Percentiles rank a stretch among this genome's conserved stretches.
Evolutionary conservation across 2,888 invertebrate genomes (phyloP).

Genomic region (Aporophyla lueneburgensis): DNA sequence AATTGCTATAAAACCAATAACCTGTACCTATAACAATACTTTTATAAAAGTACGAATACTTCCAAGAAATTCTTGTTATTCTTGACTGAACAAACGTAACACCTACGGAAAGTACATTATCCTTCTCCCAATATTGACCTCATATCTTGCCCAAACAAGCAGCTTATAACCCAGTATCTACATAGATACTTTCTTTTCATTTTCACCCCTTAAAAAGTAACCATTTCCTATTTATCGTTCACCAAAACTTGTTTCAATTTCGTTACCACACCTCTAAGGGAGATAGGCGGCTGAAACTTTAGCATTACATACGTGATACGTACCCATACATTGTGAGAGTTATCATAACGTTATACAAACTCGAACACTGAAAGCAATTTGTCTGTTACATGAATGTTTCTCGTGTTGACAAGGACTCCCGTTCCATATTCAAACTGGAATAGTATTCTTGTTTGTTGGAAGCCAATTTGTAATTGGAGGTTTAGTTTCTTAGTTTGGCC

Average conservation of each 20-base stretch:
- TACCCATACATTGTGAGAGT: constrained; percentile 60
- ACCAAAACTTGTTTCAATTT: constrained; percentile 61
- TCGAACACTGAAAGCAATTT: constrained; percentile 75
- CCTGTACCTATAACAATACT: neutral
- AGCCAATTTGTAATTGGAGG: constrained; percentile 50
- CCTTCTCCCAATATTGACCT: constrained; percentile 38
- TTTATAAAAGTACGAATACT: neutral
- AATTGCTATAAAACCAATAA: neutral
- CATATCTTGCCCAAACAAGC: constrained; percentile 30
- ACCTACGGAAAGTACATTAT: constrained; percentile 8
- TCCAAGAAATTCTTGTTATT: neutral
- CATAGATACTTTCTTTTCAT: constrained; percentile 48
- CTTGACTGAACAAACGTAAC: neutral
- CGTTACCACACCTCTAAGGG: constrained; percentile 45
- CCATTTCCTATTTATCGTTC: constrained; percentile 32
- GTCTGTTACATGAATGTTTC: constrained; percentile 75
- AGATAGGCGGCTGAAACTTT: constrained; percentile 61
- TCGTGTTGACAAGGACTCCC: constrained; percentile 75
- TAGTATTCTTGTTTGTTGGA: constrained; percentile 59
- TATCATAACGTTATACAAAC: constrained; percentile 71
- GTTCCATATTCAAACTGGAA: constrained; percentile 75
- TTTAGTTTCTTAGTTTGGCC: neutral
- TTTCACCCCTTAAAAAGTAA: constrained; percentile 32
- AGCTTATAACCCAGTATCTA: constrained; percentile 24
- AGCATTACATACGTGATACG: constrained; percentile 60